Base-by-base conservation (phyloP, 2,797 vertebrate species). In the Micropoecilia bifurca region DNA sequence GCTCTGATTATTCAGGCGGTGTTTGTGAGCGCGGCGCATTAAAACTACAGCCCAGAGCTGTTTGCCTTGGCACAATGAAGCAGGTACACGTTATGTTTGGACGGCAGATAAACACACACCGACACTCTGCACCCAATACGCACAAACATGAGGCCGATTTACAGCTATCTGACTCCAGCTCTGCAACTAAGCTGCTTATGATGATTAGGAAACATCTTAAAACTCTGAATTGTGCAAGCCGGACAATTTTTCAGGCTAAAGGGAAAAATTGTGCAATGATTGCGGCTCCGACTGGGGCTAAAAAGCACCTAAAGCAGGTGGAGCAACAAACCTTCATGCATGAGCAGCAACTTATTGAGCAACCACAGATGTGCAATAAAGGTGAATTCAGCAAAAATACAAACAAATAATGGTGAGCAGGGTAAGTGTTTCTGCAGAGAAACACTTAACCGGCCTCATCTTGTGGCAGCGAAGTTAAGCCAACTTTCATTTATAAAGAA, bases 291-390 rank as follows among this genome's bases (percentile, higher is more conserved):
- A 7, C 28, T 25, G 33, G 39, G n/a, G 43, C 39, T 13, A 43
- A 14, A 57, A 75, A 20, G 71, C 53, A 72, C 14, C 33, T 2
- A 6, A 63, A 77, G 76, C 68, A 72, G n/a, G 50, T 59, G 7
- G 9, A 57, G 33, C 43, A 71, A 43, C 47, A 30, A 63, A 68
- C 46, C 57, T 33, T 66, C 74, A 53, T 12, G 0, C 80, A 55
- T 0, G 87, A 76, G 74, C 28, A 18, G 45, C 28, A 18, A 43
- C 1, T 57, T 66, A 86, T 71, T 77, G 28, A 80, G 76, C 68
- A 61, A 68, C 14, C 36, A 22, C 72, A 3, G 0, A 41, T 48
- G n/a, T n/a, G 71, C 39, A 77, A 57, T 3, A 18, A 18, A 71
- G 9, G 0, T 18, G 48, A 20, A 33, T 1, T 3, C 0, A 68